Percentiles rank a stretch among this genome's conserved stretches.
These are phyloP conservation scores for Hycleus phaleratus DNA, from an alignment of 1,140 invertebrate genomes.

Conservation along the genomic window DNA sequence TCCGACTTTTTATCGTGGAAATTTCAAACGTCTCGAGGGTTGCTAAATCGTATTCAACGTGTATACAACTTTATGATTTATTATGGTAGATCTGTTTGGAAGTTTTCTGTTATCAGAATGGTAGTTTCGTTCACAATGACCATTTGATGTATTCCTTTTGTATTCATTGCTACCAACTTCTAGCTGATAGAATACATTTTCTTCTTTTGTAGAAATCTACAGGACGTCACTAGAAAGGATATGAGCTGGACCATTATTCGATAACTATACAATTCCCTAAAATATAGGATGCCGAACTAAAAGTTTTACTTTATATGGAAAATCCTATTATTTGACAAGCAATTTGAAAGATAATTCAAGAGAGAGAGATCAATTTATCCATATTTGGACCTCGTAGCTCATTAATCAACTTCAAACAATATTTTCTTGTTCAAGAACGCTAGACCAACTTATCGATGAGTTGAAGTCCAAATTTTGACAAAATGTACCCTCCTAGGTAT, in stretches of 20 bases:
- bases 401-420: no score
- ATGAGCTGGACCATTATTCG: no score
- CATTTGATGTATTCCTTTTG: constrained; percentile 19
- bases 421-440: no score
- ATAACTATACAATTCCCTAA: neutral
- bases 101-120: constrained; percentile 19
- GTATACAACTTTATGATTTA: constrained; percentile 22
- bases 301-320: no score
- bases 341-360: no score
- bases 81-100: constrained; percentile 20
- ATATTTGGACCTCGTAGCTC: no score
- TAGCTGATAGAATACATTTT: constrained; percentile 6
- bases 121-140: constrained; percentile 17
- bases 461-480: no score
- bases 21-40: constrained; percentile 9
- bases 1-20: constrained; percentile 9
- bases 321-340: no score
- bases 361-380: no score
- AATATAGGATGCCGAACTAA: neutral
- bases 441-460: no score
- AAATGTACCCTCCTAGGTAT: no score
- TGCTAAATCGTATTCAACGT: constrained; percentile 17
- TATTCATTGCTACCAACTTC: constrained; percentile 4
- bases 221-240: no score
- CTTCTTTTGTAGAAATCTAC: constrained; percentile 1